Conservation (phyloP, 2,888 invertebrate species). For the Scaptomyza reducta region DNA sequence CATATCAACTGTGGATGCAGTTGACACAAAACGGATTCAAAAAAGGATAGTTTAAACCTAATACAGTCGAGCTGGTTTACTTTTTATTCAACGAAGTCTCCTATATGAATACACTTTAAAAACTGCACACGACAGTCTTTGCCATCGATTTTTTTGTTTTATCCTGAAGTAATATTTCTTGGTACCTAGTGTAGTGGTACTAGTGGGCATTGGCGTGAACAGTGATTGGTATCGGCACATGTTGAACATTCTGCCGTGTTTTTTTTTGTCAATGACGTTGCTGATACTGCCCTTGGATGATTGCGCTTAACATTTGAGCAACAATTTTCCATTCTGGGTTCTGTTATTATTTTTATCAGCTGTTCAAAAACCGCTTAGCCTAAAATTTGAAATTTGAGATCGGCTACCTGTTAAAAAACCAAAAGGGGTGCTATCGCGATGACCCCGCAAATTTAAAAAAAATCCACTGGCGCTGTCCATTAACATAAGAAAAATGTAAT, state of each 20-base stretch:
- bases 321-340: background rate
- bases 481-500: slow-evolving; percentile 54
- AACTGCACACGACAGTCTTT: slow-evolving; percentile 9
- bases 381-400: background rate
- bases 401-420: background rate
- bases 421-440: too few relatives aligned
- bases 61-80: slow-evolving; percentile 21
- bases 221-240: slow-evolving; percentile 32
- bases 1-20: slow-evolving; percentile 30
- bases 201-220: slow-evolving; percentile 22
- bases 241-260: slow-evolving; percentile 17
- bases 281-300: slow-evolving; percentile 28
- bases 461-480: slow-evolving; percentile 13
- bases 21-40: slow-evolving; percentile 15
- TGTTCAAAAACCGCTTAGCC: slow-evolving; percentile 37
- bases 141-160: slow-evolving; percentile 52
- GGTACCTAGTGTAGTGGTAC: too few relatives aligned
- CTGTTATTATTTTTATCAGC: too few relatives aligned
- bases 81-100: background rate
- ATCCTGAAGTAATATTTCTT: too few relatives aligned
- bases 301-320: slow-evolving; percentile 63
- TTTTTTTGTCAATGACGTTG: slow-evolving; percentile 20
- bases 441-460: too few relatives aligned
- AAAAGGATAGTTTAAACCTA: background rate
- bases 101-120: background rate